Evolutionary conservation across 2,888 invertebrate species (phyloP), one percentile per base, ranked within the genome.

Genomic region (Penaeus monodon): DNA sequence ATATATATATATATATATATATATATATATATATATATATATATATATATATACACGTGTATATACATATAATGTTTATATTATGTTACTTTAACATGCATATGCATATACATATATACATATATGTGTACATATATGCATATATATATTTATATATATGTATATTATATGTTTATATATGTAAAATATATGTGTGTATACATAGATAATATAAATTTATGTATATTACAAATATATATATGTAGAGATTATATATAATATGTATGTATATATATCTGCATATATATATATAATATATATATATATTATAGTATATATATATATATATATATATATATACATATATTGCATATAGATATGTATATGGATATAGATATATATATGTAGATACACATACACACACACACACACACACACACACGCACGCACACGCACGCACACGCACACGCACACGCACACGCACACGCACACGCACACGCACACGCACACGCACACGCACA

Each of bases 281-380:
- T 64, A 44, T 44, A 79, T 65, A 57, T 14, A 73, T 73, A 73
- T 33, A 73, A 44, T 38, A 74, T 74, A 77, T 49, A 57, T 57
- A 14, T 57, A 24, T 49, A 7, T n/a, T 49, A 76, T 6, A 76
- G 22, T 76, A 29, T 49, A 29, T 76, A 76, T 44, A 24, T 76
- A 76, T 33, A 44, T 49, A 76, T 44, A 17, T 49, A 76, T 33
- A 24, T 24, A 76, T 76, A 76, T 27, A 76, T 24, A 76, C 49
- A 44, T 27, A 76, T 49, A 76, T 49, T 74, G 3, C 38, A 76
- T 76, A 38, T 38, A 38, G 2, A 76, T 76, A 76, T 76, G 38
- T 76, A 76, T 76, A 76, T 76, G 22, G 38, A 74, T 74, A 74
- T 74, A 74, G 10, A 74, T 74, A 33, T 29, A 74, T 74, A 74